Conservation (phyloP, 2,113 vertebrate genomes). For the Delphinapterus leucas region DNA sequence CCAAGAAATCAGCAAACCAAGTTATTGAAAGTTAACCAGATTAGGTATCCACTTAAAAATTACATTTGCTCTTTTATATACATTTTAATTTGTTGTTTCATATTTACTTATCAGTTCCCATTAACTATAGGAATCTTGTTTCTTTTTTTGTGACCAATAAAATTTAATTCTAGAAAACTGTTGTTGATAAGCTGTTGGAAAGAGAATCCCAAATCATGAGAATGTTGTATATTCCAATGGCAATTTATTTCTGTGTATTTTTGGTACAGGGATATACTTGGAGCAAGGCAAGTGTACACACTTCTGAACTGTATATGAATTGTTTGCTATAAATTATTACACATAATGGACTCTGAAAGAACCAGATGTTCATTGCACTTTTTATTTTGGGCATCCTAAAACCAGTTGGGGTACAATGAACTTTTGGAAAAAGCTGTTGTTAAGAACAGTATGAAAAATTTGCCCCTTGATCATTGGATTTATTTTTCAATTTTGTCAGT, state of each 20-base stretch:
- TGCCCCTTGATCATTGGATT: not conserved
- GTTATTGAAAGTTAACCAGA: not conserved
- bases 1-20: not conserved
- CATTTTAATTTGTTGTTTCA: not conserved
- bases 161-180: constrained; percentile 18
- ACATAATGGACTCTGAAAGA: constrained; percentile 32
- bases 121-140: not conserved
- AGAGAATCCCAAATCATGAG: constrained; percentile 14
- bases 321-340: constrained; percentile 57
- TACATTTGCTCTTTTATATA: not conserved
- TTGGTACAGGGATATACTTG: constrained; percentile 47
- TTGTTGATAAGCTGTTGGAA: not conserved
- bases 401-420: not conserved
- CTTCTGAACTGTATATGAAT: constrained; percentile 9
- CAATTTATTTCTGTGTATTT: constrained; percentile 52
- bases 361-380: constrained; percentile 35
- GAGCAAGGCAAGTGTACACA: not conserved
- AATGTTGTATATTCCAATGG: not conserved
- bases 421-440: not conserved
- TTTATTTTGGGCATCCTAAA: constrained; percentile 61
- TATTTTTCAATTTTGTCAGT: not conserved
- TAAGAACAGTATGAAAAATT: not conserved
- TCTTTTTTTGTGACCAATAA: not conserved
- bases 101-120: not conserved
- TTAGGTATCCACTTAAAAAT: not conserved